A percentile compares a stretch with the other conserved stretches of the same genome.
phyloP scores from a whole-genome alignment of 53 echinoderm and acorn worm species.

The Patiria pectinifera region DNA sequence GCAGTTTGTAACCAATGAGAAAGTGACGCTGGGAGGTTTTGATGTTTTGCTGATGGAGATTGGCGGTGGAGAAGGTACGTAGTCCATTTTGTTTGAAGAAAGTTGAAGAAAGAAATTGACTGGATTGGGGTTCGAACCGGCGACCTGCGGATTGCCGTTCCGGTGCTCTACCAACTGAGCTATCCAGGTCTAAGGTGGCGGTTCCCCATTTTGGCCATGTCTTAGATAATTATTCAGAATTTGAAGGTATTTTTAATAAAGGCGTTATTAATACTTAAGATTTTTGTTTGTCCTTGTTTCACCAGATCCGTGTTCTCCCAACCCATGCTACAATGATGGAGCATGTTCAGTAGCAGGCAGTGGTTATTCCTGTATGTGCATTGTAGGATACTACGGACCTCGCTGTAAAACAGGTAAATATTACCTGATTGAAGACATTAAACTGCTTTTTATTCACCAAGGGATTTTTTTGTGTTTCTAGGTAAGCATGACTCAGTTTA shows the following conservation, averaged over 20 bases:
- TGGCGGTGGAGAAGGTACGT: conserved; percentile 60
- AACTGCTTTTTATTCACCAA: too few relatives aligned
- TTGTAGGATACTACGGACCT: conserved; percentile 62
- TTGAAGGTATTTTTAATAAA: neutral
- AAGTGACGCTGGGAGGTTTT: conserved; percentile 50
- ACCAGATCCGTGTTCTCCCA: conserved; percentile 71
- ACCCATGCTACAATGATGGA: conserved; percentile 70
- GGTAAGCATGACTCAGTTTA: too few relatives aligned
- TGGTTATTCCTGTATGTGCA: conserved; percentile 60
- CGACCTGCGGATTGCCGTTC: neutral
- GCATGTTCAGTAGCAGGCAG: conserved; percentile 39
- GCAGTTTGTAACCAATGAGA: conserved; percentile 32
- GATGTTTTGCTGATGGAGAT: conserved; percentile 62
- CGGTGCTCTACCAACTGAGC: too few relatives aligned
- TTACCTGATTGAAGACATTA: too few relatives aligned
- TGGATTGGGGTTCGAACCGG: neutral
- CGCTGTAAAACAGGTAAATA: conserved; percentile 64
- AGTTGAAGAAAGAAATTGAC: neutral
- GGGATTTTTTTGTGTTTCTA: too few relatives aligned
- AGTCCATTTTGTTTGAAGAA: neutral
- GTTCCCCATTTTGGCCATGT: too few relatives aligned
- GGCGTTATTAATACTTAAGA: neutral
- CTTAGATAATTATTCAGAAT: neutral
- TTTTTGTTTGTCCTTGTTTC: neutral
- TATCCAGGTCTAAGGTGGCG: too few relatives aligned